These are phyloP conservation scores for Rotaria sp. DNA, from an alignment of 2,888 invertebrate species.

Conservation along the genomic window DNA sequence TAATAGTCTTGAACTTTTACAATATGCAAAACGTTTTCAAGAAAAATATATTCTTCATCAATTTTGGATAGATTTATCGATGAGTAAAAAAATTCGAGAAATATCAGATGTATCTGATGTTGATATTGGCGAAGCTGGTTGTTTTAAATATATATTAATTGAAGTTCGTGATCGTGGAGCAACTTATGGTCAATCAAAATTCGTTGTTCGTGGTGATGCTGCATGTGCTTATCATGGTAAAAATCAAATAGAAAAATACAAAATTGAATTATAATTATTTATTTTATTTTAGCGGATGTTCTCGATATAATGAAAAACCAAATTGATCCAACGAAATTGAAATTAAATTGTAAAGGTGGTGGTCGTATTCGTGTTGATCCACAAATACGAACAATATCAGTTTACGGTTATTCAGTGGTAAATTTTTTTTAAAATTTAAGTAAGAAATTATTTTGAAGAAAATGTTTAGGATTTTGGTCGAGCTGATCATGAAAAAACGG, in stretches of 20 bases:
- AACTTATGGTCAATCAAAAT: neutral
- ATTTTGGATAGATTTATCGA: conserved; percentile 17
- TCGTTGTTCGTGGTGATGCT: conserved; percentile 19
- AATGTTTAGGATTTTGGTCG: neutral
- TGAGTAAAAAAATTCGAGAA: neutral
- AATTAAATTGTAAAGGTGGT: neutral
- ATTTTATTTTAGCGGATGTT: conserved; percentile 12
- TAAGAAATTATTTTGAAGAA: neutral
- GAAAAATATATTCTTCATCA: conserved; percentile 3
- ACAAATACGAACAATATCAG: neutral
- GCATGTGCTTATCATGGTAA: neutral
- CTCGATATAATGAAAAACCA: neutral
- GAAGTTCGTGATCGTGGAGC: neutral
- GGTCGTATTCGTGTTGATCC: conserved; percentile 1
- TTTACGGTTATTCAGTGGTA: neutral
- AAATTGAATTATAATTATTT: neutral
- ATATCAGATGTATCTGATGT: neutral
- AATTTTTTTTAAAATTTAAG: neutral
- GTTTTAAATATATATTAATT: conserved; percentile 12
- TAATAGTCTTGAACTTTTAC: neutral
- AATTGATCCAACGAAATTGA: neutral
- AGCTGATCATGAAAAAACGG: conserved; percentile 25
- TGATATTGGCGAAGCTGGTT: conserved; percentile 2
- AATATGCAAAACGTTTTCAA: neutral
- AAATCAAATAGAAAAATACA: neutral